These are phyloP conservation scores for Noctua janthina DNA, from an alignment of 2,888 invertebrate genomes.

Conservation along the genomic window DNA sequence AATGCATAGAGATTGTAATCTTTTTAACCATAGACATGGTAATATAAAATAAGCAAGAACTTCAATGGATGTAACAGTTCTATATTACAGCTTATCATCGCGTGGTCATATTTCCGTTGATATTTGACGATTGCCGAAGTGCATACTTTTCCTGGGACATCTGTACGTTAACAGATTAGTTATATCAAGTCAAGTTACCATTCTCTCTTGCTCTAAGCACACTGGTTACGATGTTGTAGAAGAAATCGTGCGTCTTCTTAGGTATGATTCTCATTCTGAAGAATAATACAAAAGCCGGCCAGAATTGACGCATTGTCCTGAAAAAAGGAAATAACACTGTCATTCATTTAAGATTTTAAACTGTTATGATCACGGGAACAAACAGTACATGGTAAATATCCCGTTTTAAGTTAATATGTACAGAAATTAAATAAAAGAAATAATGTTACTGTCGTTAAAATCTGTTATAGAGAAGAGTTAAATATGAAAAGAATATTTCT, in stretches of 20 bases:
- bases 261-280: slow-evolving; percentile 87
- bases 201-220: slow-evolving; percentile 83
- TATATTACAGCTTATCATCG: background rate
- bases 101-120: background rate
- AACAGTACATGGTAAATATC: no score
- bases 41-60: background rate
- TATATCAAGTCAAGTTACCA: slow-evolving; percentile 70
- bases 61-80: background rate
- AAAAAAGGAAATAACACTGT: slow-evolving; percentile 60
- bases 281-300: slow-evolving; percentile 87
- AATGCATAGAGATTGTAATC: background rate
- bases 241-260: slow-evolving; percentile 87
- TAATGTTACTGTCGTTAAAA: background rate
- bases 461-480: background rate
- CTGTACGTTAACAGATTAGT: background rate
- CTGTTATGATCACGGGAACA: no score
- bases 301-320: slow-evolving; percentile 88
- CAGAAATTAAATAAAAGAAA: no score
- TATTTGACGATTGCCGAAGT: background rate
- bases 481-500: background rate
- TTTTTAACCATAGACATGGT: background rate
- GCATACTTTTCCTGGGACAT: background rate
- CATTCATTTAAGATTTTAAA: background rate
- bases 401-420: no score
- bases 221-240: slow-evolving; percentile 84